Conservation (phyloP, 2,888 invertebrate species). For the Anthophora plumipes region DNA sequence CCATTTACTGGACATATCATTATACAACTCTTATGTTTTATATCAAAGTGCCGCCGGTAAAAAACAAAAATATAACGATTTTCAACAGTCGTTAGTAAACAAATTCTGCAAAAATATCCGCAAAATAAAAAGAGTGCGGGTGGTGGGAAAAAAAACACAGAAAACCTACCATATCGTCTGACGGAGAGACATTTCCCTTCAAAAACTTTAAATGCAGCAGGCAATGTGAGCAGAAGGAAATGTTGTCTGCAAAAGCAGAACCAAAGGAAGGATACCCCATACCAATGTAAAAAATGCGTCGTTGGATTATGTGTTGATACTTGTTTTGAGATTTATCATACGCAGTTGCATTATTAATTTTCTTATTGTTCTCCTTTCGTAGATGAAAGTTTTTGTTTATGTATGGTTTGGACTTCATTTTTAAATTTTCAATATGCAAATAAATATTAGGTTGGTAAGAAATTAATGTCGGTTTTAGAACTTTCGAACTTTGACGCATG, state of each 20-base stretch:
- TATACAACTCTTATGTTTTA: slow-evolving; percentile 18
- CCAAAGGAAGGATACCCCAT: slow-evolving; percentile 23
- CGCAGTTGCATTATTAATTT: too few species aligned
- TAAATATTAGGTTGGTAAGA: too few species aligned
- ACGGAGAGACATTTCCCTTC: slow-evolving; percentile 14
- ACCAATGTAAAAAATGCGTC: slow-evolving; percentile 10
- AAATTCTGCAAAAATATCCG: slow-evolving; percentile 33
- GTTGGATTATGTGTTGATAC: too few species aligned
- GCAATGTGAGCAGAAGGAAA: slow-evolving; percentile 11
- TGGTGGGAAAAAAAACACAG: slow-evolving; percentile 30
- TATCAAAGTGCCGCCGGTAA: slow-evolving; percentile 21
- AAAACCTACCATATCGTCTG: slow-evolving; percentile 33
- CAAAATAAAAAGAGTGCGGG: slow-evolving; percentile 26
- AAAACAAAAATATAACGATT: slow-evolving; percentile 35
- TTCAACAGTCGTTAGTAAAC: slow-evolving; percentile 22
- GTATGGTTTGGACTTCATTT: too few species aligned
- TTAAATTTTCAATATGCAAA: too few species aligned
- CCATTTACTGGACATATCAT: slow-evolving; percentile 17
- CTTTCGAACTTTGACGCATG: too few species aligned
- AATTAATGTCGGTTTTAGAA: too few species aligned
- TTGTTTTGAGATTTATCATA: too few species aligned
- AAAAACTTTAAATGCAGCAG: too few species aligned
- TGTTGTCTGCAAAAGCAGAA: slow-evolving; percentile 12
- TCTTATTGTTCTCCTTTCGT: too few species aligned
- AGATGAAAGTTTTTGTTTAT: too few species aligned